Evolutionary conservation across 2,797 vertebrate genomes (phyloP), one percentile per base, ranked within the genome.

Genomic region (Tamandua tetradactyla): DNA sequence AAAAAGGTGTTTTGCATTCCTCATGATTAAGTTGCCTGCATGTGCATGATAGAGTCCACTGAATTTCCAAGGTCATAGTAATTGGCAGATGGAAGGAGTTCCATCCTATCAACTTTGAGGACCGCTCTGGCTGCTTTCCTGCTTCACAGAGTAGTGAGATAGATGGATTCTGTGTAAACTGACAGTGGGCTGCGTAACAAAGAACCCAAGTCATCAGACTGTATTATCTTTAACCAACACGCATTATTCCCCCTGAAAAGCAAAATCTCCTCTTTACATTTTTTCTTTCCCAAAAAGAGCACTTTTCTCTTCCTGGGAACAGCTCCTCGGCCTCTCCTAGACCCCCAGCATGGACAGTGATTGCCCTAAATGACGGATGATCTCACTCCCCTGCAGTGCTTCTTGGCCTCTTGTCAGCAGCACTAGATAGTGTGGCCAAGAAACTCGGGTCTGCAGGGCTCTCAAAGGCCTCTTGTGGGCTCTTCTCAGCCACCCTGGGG

Each of bases 81-180:
- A 93, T 69, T 89, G 95, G 61, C 87, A 32, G 10, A 0, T 11
- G 94, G 95, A 74, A 93, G 47, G 84, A 90, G 69, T 84, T 96
- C 85, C 72, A 42, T 64, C 7, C 75, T 71, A 91, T 97, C 98
- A 87, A 71, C 90, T 72, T 11, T 68, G 91, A 94, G 83, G 88
- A 86, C 95, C 87, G 59, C 74, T 76, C 87, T 95, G 82, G 57
- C 95, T 93, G 71, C 85, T 68, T 96, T 93, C 85, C 87, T 94
- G 86, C 93, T 83, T 89, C 93, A 95, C 30, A 35, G 90, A 96
- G 84, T 94, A 84, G 91, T 89, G 94, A 94, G 85, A 96, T 96
- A 94, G 93, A 97, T 95, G 96, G 95, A 91, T 92, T 96, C 95
- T 96, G 91, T 75, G 74, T 89, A 86, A 84, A 78, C n/a, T 83